Conservation (phyloP, 2,888 invertebrate species). For the Nasonia oneida region DNA sequence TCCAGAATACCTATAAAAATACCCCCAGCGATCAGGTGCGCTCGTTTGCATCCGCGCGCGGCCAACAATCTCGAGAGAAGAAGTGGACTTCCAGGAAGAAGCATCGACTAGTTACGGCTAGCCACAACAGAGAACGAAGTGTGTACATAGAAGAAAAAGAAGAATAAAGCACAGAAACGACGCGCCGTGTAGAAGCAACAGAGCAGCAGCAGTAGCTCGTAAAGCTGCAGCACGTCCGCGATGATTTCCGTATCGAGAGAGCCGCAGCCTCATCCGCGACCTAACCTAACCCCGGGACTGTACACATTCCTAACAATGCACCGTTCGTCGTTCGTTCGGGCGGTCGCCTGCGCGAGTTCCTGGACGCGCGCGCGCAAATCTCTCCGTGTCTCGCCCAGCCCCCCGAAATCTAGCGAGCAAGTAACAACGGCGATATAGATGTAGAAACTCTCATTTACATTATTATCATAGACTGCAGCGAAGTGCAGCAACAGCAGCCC, state of each 20-base stretch:
- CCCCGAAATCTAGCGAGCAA: not conserved
- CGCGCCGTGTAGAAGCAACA: not conserved
- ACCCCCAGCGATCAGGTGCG: not conserved
- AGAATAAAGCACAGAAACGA: constrained; percentile 27
- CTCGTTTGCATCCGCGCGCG: not conserved
- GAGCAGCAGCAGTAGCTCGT: constrained; percentile 40
- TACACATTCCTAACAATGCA: constrained; percentile 61
- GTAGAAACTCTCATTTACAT: not conserved
- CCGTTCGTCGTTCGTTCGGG: constrained; percentile 39
- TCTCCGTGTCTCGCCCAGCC: not conserved
- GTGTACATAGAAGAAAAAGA: not conserved
- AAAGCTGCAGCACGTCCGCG: constrained; percentile 45
- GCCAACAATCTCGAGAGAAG: not conserved
- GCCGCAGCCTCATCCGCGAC: constrained; percentile 41
- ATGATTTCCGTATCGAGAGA: constrained; percentile 60
- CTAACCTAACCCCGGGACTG: constrained; percentile 59
- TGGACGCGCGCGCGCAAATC: constrained; percentile 15
- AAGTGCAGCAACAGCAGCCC: too few species aligned
- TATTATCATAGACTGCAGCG: not conserved
- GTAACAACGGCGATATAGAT: not conserved
- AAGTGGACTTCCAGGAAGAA: constrained; percentile 34
- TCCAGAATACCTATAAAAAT: not conserved
- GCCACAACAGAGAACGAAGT: not conserved
- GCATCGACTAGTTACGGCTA: not conserved
- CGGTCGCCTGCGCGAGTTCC: not conserved